Conservation (phyloP, 2,888 invertebrate species). For the Gonocerus acuteangulatus region DNA sequence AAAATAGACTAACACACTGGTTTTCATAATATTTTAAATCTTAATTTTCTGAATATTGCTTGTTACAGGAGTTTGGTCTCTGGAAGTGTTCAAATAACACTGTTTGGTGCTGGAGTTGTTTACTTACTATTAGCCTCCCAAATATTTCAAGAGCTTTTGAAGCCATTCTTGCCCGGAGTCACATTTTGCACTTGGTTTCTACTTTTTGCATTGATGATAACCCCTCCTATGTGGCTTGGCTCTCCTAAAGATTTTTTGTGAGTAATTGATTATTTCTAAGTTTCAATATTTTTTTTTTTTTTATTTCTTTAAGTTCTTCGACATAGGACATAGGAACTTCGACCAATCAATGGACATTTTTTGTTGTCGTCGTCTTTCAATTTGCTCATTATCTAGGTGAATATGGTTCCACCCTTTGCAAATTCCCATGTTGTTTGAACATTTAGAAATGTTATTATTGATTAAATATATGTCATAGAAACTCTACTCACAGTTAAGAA, state of each 20-base stretch:
- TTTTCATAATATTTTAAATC: too few species aligned
- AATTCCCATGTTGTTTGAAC: too few species aligned
- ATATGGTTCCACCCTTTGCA: too few species aligned
- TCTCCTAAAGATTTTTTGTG: conserved; percentile 67
- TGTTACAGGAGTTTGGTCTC: conserved; percentile 49
- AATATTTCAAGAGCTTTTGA: conserved; percentile 53
- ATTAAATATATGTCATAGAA: too few species aligned
- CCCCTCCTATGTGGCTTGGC: conserved; percentile 58
- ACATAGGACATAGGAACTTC: background rate
- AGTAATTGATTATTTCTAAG: too few species aligned
- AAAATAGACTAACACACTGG: too few species aligned
- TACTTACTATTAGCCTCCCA: conserved; percentile 59
- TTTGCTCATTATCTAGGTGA: too few species aligned
- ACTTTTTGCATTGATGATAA: conserved; percentile 52
- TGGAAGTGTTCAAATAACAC: conserved; percentile 53
- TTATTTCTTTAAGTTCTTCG: background rate
- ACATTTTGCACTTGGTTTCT: conserved; percentile 58
- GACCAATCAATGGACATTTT: background rate
- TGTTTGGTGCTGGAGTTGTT: conserved; percentile 60
- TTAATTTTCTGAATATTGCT: too few species aligned
- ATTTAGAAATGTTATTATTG: too few species aligned
- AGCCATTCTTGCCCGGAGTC: conserved; percentile 47
- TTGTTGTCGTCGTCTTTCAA: background rate
- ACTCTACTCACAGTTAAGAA: too few species aligned
- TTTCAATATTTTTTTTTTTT: background rate